Conservation (phyloP, 2,888 invertebrate species). For the Eristalis intricaria region DNA sequence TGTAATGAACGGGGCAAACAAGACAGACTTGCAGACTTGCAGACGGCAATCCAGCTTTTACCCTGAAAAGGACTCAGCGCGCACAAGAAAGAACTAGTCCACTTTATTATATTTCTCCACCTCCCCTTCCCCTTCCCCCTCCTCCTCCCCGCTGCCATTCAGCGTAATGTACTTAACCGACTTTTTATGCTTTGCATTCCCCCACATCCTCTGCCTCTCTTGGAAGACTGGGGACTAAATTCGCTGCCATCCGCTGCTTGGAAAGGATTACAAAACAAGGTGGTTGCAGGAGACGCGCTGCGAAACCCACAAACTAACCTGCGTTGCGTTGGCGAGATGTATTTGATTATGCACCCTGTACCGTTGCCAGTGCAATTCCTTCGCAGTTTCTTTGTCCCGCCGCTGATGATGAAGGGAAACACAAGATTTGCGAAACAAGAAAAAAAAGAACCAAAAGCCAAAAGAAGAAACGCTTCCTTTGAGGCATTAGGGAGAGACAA, state of each 20-base stretch:
- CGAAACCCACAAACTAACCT: background rate
- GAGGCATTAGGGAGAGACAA: background rate
- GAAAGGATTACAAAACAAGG: background rate
- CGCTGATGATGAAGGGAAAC: background rate
- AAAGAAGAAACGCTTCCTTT: background rate
- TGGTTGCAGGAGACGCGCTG: too few relatives aligned
- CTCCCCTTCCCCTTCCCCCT: too few relatives aligned
- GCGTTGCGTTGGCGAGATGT: background rate
- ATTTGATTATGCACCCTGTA: background rate
- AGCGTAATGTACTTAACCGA: conserved; percentile 6
- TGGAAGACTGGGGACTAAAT: background rate
- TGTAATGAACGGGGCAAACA: background rate
- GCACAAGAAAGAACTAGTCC: background rate
- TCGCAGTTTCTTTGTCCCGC: background rate
- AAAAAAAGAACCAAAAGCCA: background rate
- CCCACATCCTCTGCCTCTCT: too few relatives aligned
- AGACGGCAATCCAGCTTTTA: background rate
- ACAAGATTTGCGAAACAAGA: too few relatives aligned
- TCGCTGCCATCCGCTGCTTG: background rate
- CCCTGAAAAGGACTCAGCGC: background rate
- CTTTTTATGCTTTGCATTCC: background rate
- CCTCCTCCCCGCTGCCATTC: background rate
- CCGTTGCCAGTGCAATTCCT: background rate
- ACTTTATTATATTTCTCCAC: conserved; percentile 2
- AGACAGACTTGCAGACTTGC: background rate